Base-by-base conservation (phyloP, 2,113 vertebrate species). In the Craseonycteris thonglongyai region DNA sequence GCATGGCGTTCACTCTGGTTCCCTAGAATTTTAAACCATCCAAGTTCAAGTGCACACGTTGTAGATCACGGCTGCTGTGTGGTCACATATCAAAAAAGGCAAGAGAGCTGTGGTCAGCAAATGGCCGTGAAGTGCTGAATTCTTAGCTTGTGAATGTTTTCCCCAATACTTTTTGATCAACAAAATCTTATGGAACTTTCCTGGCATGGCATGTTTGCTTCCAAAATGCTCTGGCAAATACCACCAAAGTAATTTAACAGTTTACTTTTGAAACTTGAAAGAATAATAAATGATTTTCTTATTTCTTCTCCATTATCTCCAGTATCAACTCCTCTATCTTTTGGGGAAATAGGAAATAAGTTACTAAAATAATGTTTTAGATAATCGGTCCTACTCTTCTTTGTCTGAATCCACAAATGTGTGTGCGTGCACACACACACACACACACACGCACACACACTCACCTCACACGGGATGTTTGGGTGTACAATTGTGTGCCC, bases 1-100 rank as follows among this genome's bases (percentile, higher is more conserved):
- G 9, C 2, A 2, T 7, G 49, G 0, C 14, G 11, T 45, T 40
- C 16, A 10, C 21, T 6, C 21, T 51, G 2, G 13, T 35, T 30
- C 68, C n/a, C 13, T 22, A 30, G 40, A 49, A 49, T 1, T 22
- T 33, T 6, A 2, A 13, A n/a, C 15, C 14, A 12, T 40, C 30
- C 5, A 15, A 30, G 38, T 6, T 42, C 28, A 14, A 30, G 38
- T 33, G 26, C 6, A 51, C 49, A 51, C 49, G 2, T 51, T 38
- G 28, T 7, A 51, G 51, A 26, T 51, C n/a, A 18, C 22, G 4
- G 28, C 56, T 6, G 0, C 0, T 42, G 4, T 13, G 19, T 30
- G 22, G 13, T 83, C 13, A 18, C 35, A 24, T 19, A 19, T 16
- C 8, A 1, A 35, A 49, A 63, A 18, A n/a, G 33, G 21, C 15